Evolutionary conservation across 2,113 vertebrate species (phyloP), one percentile per base, ranked within the genome.

Genomic region (Eclectus roratus): DNA sequence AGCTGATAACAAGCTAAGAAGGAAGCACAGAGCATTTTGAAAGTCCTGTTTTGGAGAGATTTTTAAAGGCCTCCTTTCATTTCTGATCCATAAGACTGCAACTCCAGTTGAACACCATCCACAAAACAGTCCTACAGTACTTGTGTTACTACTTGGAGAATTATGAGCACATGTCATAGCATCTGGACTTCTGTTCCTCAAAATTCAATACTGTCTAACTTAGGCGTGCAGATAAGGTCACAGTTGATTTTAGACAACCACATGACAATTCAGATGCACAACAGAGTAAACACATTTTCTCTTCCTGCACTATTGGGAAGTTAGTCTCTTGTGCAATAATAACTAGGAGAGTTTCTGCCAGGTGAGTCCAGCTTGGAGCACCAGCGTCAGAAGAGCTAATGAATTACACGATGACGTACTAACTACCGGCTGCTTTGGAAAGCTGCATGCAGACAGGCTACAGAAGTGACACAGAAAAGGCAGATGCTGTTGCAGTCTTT

Each of bases 401-500:
- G 58, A 88, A 49, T 73, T 49, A 43, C 66, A 50, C 6, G 1
- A 58, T 95, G 96, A 85, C 27, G 33, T 37, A 29, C 2, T 9
- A 71, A 43, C 11, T 10, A 69, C 79, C 2, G 1, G 66, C 31
- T 63, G 49, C 69, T 83, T 53, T 39, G 70, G 93, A 74, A 78
- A 88, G 81, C 61, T 87, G 73, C 87, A n/a, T 9, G 61, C 74
- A 79, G 88, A 49, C 60, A 53, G 77, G 49, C 71, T 81, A 25
- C 77, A 94, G 25, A 23, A 96, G 71, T 68, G 91, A 70, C 89
- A 96, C 46, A 80, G 68, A 44, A 85, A 85, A 91, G 64, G 88
- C 94, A 96, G 89, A 94, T 89, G 87, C 89, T 95, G 60, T 52
- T 95, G 74, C 79, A 90, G 71, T n/a, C 71, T 83, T 91, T 91